These are phyloP conservation scores for Odontocerum albicorne DNA, from an alignment of 2,888 invertebrate species.

Conservation along the genomic window DNA sequence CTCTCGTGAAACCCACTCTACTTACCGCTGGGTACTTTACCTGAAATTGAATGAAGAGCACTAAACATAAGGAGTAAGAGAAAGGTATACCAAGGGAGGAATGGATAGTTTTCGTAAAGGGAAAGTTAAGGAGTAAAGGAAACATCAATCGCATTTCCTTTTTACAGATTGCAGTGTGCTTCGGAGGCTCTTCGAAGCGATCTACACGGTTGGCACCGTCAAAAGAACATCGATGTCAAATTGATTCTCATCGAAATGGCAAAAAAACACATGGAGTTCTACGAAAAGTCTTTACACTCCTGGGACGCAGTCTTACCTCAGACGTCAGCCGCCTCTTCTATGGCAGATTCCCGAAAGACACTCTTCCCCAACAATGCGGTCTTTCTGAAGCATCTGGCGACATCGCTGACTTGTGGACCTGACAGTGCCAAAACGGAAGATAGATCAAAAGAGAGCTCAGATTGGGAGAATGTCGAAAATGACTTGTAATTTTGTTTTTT, in stretches of 20 bases:
- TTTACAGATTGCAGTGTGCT: conserved; percentile 58
- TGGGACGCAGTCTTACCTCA: conserved; percentile 52
- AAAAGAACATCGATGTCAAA: conserved; percentile 65
- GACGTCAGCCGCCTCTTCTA: not conserved
- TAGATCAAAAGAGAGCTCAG: conserved; percentile 5
- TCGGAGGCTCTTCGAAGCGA: conserved; percentile 70
- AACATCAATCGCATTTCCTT: not conserved
- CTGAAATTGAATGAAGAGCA: too few relatives aligned
- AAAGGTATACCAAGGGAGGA: too few relatives aligned
- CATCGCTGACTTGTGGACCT: not conserved
- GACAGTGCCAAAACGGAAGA: not conserved
- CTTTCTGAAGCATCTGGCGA: not conserved
- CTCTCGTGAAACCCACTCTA: too few relatives aligned
- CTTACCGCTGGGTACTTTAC: too few relatives aligned
- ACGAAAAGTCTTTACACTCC: conserved; percentile 60
- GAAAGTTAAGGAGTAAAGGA: too few relatives aligned
- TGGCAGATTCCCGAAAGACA: not conserved
- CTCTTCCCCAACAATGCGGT: not conserved
- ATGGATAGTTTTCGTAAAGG: too few relatives aligned
- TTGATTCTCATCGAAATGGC: conserved; percentile 63
- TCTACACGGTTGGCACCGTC: conserved; percentile 66
- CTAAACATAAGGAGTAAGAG: too few relatives aligned
- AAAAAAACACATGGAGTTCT: conserved; percentile 65
- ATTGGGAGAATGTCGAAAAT: conserved; percentile 11
- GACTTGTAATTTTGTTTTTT: too few relatives aligned